Percentiles rank a stretch among this genome's conserved stretches.
Evolutionary conservation across 2,888 invertebrate species (phyloP).

Genomic region (Aricia artaxerxes): DNA sequence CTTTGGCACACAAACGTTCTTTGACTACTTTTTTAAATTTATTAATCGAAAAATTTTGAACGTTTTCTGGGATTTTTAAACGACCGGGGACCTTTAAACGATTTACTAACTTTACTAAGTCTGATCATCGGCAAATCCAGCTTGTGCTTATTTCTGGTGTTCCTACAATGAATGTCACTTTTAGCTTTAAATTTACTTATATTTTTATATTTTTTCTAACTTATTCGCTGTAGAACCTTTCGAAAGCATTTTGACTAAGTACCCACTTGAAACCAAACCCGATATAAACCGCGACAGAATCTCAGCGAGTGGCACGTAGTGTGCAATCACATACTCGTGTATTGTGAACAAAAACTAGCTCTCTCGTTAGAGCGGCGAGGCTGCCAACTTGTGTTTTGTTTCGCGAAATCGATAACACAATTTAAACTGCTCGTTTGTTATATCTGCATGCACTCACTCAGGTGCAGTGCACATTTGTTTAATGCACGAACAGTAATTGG

Average conservation of each 20-base stretch:
- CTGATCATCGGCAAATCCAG: no score
- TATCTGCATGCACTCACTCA: background rate
- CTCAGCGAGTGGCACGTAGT: background rate
- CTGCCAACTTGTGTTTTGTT: conserved; percentile 10
- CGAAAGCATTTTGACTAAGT: background rate
- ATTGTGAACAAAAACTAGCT: background rate
- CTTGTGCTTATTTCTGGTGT: no score
- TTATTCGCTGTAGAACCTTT: background rate
- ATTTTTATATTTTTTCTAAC: no score
- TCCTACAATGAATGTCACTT: no score
- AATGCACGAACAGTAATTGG: background rate
- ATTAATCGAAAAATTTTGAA: no score
- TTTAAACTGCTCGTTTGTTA: background rate
- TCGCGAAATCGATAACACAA: conserved; percentile 11
- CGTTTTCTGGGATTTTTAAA: no score
- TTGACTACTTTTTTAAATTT: no score
- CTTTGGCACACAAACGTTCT: no score
- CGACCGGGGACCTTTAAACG: no score
- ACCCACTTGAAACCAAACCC: background rate
- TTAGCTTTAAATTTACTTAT: no score
- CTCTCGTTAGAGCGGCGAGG: background rate
- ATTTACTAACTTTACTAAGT: no score
- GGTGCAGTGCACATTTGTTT: background rate
- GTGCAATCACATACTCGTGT: background rate
- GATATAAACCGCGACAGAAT: background rate